Evolutionary conservation across 2,888 invertebrate genomes (phyloP).

Genomic region (Cepaea hortensis): DNA sequence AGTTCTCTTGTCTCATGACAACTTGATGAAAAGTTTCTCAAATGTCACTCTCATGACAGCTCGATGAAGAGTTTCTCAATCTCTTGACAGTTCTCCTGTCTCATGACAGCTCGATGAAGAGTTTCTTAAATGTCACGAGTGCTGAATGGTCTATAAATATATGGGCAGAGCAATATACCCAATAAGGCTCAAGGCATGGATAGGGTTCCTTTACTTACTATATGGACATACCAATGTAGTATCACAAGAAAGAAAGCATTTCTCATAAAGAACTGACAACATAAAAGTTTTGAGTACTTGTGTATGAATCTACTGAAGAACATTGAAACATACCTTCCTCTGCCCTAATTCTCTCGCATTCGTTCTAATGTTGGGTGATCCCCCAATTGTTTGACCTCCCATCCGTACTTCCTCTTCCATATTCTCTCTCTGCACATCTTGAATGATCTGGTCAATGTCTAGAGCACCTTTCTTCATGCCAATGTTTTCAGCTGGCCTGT

Average conservation of each 20-base stretch:
- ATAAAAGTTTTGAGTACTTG: background rate
- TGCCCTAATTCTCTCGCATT: background rate
- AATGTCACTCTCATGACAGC: no score
- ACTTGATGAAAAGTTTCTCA: no score
- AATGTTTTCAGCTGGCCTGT: constrained; percentile 27
- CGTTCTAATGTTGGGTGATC: background rate
- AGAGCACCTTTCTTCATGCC: constrained; percentile 16
- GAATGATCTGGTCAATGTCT: constrained; percentile 41
- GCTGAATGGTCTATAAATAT: no score
- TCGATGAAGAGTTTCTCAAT: no score
- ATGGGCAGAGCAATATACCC: no score
- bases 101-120: no score
- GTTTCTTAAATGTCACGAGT: no score
- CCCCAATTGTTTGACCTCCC: background rate
- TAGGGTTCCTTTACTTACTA: no score
- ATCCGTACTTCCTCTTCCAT: constrained; percentile 33
- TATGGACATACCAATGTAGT: no score
- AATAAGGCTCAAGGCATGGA: no score
- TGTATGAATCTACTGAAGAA: background rate
- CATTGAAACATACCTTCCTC: background rate
- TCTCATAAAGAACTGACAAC: background rate
- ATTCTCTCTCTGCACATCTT: constrained; percentile 38
- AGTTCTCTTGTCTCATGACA: no score
- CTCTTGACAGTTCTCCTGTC: no score
- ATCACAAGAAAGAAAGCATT: background rate